These are phyloP conservation scores for Metellina segmentata DNA, from an alignment of 2,888 invertebrate species.

Conservation along the genomic window DNA sequence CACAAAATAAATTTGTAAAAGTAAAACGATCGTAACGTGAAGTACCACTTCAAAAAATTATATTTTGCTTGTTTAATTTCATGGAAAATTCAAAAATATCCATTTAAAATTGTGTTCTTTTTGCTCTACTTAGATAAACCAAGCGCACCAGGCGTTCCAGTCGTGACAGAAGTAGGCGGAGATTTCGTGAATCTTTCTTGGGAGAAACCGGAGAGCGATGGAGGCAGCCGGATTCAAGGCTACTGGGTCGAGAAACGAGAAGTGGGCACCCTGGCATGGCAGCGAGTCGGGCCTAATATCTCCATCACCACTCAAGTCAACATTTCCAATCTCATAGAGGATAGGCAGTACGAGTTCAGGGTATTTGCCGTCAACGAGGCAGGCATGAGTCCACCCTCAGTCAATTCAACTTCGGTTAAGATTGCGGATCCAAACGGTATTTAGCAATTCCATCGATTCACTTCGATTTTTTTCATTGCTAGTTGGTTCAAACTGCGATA, in stretches of 20 bases:
- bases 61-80: too few relatives aligned
- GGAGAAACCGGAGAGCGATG: conserved; percentile 96
- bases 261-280: conserved; percentile 93
- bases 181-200: conserved; percentile 98
- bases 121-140: conserved; percentile 85
- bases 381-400: conserved; percentile 93
- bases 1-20: too few relatives aligned
- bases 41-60: too few relatives aligned
- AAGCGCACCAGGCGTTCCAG: conserved; percentile 94
- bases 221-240: conserved; percentile 97
- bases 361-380: conserved; percentile 98
- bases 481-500: background rate
- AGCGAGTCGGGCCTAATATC: conserved; percentile 88
- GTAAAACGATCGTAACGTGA: too few relatives aligned
- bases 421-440: conserved; percentile 91
- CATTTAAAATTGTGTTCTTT: too few relatives aligned
- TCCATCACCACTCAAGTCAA: conserved; percentile 95
- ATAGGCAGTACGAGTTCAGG: conserved; percentile 98
- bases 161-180: conserved; percentile 95
- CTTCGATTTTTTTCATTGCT: background rate
- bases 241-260: conserved; percentile 99
- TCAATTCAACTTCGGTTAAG: conserved; percentile 92
- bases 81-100: too few relatives aligned
- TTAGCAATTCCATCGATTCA: background rate
- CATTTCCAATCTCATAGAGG: conserved; percentile 97